Percentiles rank a stretch among this genome's conserved stretches.
phyloP scores from a whole-genome alignment of 1,140 invertebrate genomes.

The Diabrotica virgifera region DNA sequence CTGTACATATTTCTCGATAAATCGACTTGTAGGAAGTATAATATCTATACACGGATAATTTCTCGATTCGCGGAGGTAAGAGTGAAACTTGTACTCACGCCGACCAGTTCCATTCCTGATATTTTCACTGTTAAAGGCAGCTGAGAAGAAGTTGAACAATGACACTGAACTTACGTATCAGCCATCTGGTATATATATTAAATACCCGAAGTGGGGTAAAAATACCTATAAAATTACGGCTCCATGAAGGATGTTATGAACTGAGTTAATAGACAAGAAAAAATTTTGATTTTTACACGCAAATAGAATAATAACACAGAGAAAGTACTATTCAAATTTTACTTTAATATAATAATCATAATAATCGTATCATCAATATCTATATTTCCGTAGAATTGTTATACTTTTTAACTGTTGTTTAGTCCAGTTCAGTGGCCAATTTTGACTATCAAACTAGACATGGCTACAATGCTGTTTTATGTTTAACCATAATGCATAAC shows the following conservation, averaged over 20 bases:
- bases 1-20: not conserved
- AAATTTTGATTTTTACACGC: constrained; percentile 2
- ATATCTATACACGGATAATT: not conserved
- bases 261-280: not conserved
- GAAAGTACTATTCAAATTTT: too few relatives aligned
- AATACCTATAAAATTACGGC: not conserved
- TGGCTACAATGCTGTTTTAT: too few relatives aligned
- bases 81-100: constrained; percentile 11
- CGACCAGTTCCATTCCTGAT: constrained; percentile 4
- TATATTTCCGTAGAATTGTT: too few relatives aligned
- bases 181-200: constrained; percentile 11
- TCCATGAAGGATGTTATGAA: constrained; percentile 7
- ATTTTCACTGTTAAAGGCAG: not conserved
- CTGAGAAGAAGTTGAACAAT: not conserved
- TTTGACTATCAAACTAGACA: too few relatives aligned
- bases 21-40: not conserved
- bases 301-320: not conserved
- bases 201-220: constrained; percentile 10
- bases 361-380: too few relatives aligned
- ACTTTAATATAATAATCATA: too few relatives aligned
- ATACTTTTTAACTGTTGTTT: too few relatives aligned
- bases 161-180: constrained; percentile 7
- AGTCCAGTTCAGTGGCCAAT: too few relatives aligned
- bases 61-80: not conserved
- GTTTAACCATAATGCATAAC: too few relatives aligned